phyloP scores from a whole-genome alignment of 2,888 invertebrate genomes.

The Meiosimyza platycephala region DNA sequence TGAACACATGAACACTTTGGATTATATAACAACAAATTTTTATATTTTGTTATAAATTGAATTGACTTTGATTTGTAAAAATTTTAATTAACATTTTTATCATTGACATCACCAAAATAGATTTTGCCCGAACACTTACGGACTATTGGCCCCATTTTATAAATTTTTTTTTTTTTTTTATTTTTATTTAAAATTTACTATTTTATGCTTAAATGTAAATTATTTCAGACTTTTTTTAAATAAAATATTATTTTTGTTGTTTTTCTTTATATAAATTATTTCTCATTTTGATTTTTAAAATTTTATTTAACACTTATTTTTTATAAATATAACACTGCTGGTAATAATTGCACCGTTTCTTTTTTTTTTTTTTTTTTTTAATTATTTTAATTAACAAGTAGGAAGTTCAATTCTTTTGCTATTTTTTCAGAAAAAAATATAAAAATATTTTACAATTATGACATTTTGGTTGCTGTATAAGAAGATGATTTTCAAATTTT shows the following conservation, averaged over 20 bases:
- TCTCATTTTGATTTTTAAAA: constrained; percentile 39
- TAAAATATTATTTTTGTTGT: constrained; percentile 41
- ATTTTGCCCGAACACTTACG: constrained; percentile 68
- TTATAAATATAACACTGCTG: constrained; percentile 25
- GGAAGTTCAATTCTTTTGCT: not conserved
- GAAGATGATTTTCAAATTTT: constrained; percentile 15
- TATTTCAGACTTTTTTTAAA: constrained; percentile 21
- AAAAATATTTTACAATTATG: not conserved
- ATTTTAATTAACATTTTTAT: constrained; percentile 39
- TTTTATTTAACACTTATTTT: constrained; percentile 31
- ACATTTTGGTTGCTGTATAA: constrained; percentile 16
- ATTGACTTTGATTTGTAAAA: not conserved
- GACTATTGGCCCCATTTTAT: constrained; percentile 66
- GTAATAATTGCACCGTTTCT: constrained; percentile 8
- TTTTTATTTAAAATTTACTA: constrained; percentile 35
- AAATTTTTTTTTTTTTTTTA: constrained; percentile 38
- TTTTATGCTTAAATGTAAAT: constrained; percentile 33
- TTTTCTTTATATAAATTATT: constrained; percentile 39
- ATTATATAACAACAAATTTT: constrained; percentile 30
- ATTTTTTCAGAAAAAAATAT: not conserved
- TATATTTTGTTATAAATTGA: not conserved
- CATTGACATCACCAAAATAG: constrained; percentile 64
- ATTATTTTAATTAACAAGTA: constrained; percentile 2
- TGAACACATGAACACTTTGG: no score
- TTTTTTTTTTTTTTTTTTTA: constrained; percentile 32